Evolutionary conservation across 2,797 vertebrate species (phyloP).

Genomic region (Notoglanidium macrostoma): DNA sequence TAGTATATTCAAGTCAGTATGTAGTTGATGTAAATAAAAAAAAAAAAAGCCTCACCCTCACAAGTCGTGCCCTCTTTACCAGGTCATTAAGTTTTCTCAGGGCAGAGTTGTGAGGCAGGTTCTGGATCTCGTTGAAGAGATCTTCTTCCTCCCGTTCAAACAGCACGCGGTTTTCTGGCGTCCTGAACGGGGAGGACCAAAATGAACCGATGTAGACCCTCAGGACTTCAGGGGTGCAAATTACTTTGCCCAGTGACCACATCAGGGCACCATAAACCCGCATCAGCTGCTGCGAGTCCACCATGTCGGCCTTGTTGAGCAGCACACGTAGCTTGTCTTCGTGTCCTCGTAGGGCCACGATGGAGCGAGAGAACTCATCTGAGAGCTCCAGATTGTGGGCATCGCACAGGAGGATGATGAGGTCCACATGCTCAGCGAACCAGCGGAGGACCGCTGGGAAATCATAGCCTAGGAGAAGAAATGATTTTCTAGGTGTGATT

Average conservation of each 20-base stretch:
- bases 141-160: conserved; percentile 94
- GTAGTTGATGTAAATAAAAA: neutral
- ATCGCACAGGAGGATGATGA: conserved; percentile 91
- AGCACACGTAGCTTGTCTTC: conserved; percentile 95
- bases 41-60: conserved; percentile 77
- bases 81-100: conserved; percentile 91
- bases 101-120: conserved; percentile 87
- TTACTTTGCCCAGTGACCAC: conserved; percentile 94
- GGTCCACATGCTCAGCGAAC: conserved; percentile 93
- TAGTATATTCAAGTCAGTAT: neutral
- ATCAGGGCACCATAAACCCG: conserved; percentile 92
- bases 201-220: conserved; percentile 94
- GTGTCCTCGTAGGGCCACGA: conserved; percentile 86
- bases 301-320: conserved; percentile 94
- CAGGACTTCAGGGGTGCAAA: conserved; percentile 89
- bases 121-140: conserved; percentile 89
- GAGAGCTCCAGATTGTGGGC: conserved; percentile 96
- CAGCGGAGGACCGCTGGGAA: conserved; percentile 90
- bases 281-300: conserved; percentile 94
- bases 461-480: conserved; percentile 80
- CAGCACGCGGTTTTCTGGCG: conserved; percentile 83
- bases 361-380: conserved; percentile 91
- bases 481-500: neutral
- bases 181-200: conserved; percentile 89
- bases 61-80: conserved; percentile 88